Evolutionary conservation across 2,113 vertebrate genomes (phyloP).

Genomic region (Charina bottae): DNA sequence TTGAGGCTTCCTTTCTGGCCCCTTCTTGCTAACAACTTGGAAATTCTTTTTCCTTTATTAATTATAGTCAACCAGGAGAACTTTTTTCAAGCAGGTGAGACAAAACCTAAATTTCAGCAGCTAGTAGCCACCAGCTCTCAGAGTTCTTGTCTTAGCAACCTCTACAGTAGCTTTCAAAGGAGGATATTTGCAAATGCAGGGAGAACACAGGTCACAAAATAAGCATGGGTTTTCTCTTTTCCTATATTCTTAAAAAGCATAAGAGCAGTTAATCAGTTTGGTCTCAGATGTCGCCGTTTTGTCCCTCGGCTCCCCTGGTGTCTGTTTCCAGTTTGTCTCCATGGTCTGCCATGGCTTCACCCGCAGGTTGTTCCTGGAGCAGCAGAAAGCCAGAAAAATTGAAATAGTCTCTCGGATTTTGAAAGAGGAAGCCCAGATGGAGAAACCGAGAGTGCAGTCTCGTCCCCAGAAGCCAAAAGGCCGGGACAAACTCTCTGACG

Average conservation of each 20-base stretch:
- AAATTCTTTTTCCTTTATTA: background rate
- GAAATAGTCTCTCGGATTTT: constrained; percentile 81
- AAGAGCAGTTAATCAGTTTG: no score
- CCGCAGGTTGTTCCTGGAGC: constrained; percentile 80
- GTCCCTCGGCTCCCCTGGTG: background rate
- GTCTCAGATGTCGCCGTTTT: background rate
- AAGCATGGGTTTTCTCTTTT: background rate
- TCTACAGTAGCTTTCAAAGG: background rate
- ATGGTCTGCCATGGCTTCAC: constrained; percentile 42
- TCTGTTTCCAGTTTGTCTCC: background rate
- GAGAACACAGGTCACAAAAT: background rate
- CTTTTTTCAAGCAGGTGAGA: background rate
- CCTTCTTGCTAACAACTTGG: background rate
- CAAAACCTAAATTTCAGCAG: background rate
- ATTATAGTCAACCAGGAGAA: background rate
- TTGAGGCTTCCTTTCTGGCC: background rate
- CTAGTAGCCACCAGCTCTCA: background rate
- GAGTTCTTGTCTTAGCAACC: background rate
- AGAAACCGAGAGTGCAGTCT: constrained; percentile 53
- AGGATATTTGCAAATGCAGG: background rate
- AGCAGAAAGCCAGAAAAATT: constrained; percentile 76
- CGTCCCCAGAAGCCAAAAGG: background rate
- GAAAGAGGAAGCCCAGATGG: constrained; percentile 72
- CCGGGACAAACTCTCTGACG: background rate
- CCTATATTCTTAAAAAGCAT: background rate